These are phyloP conservation scores for Chloroceryle aenea DNA, from an alignment of 2,113 vertebrate genomes.

Conservation along the genomic window DNA sequence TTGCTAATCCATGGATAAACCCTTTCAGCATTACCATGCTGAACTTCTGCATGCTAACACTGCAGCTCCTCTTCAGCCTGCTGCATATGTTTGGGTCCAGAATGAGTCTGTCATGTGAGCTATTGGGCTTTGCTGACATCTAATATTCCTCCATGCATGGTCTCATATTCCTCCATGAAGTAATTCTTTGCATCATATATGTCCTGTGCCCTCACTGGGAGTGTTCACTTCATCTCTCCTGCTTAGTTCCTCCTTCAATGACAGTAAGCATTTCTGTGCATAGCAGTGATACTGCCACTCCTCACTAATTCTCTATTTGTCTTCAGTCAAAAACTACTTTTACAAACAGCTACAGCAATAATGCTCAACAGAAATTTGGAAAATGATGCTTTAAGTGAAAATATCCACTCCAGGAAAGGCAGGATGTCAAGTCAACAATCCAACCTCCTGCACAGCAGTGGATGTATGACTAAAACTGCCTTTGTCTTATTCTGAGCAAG, in stretches of 20 bases:
- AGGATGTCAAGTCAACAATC: not conserved
- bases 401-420: not conserved
- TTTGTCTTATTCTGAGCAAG: not conserved
- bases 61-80: not conserved
- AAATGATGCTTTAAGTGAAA: not conserved
- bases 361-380: not conserved
- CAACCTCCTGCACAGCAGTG: not conserved
- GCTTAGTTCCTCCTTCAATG: not conserved
- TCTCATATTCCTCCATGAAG: accelerated
- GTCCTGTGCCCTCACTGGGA: not conserved
- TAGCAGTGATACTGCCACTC: not conserved
- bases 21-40: not conserved
- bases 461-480: not conserved
- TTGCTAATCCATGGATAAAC: not conserved
- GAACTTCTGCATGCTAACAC: not conserved
- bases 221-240: not conserved
- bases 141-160: no score
- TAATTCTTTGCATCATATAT: not conserved
- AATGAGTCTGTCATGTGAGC: not conserved
- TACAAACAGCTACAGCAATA: not conserved
- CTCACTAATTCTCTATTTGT: not conserved
- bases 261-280: not conserved
- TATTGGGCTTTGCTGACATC: not conserved
- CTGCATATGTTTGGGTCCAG: not conserved
- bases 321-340: not conserved